These are phyloP conservation scores for Jacana jacana DNA, from an alignment of 2,113 vertebrate species.

Conservation along the genomic window DNA sequence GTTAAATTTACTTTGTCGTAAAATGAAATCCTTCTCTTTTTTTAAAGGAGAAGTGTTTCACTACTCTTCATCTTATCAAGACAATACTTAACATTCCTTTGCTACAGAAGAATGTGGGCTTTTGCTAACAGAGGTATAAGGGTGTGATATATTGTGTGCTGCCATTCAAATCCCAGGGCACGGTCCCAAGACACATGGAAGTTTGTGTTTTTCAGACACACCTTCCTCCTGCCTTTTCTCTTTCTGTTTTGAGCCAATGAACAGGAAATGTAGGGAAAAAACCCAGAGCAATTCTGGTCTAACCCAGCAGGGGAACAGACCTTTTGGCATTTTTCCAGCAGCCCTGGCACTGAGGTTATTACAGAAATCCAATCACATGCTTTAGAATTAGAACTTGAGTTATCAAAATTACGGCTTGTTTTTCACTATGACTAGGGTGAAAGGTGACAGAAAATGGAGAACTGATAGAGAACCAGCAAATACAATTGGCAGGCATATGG, in stretches of 20 bases:
- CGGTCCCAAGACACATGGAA: neutral
- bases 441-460: conserved; percentile 21
- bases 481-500: neutral
- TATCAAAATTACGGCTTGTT: conserved; percentile 24
- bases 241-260: neutral
- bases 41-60: neutral
- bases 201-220: neutral
- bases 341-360: neutral
- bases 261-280: neutral
- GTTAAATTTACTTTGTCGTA: neutral
- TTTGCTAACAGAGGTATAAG: neutral
- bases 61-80: neutral
- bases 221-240: neutral
- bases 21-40: neutral
- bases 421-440: neutral
- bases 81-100: neutral
- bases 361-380: neutral
- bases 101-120: neutral
- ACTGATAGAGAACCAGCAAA: neutral
- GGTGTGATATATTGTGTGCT: neutral
- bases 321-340: neutral
- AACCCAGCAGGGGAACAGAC: neutral
- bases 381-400: conserved; percentile 11
- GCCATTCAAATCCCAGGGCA: neutral
- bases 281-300: neutral